Conservation (phyloP, 35 echinoderm and acorn worm genomes). For the Amphiura filiformis region DNA sequence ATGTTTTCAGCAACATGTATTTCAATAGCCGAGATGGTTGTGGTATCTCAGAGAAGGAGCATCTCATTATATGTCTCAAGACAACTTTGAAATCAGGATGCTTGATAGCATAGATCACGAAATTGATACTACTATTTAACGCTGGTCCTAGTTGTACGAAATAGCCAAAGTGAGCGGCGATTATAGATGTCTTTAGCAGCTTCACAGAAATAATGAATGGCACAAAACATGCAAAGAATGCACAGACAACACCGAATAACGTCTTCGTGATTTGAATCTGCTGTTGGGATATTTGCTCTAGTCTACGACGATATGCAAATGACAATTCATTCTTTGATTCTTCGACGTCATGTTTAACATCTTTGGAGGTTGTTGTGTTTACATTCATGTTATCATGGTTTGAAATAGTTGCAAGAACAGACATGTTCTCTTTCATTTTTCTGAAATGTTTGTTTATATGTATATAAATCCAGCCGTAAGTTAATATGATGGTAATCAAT, state of each 20-base stretch:
- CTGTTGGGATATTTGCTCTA: background rate
- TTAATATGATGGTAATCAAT: background rate
- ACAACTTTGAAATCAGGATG: slow-evolving; percentile 5
- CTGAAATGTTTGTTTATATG: background rate
- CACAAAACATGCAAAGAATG: background rate
- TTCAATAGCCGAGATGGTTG: background rate
- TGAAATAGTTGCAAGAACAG: background rate
- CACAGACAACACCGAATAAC: background rate
- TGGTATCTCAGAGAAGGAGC: background rate
- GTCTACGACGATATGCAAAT: background rate
- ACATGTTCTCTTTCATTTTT: background rate
- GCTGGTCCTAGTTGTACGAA: background rate
- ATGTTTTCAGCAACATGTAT: background rate
- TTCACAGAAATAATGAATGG: background rate
- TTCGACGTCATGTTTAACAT: too few relatives aligned
- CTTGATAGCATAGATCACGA: background rate
- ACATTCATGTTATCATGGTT: background rate
- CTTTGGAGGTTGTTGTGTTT: too few relatives aligned
- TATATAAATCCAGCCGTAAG: background rate
- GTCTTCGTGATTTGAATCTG: background rate
- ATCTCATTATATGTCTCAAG: background rate
- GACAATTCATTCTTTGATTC: background rate
- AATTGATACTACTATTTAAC: background rate
- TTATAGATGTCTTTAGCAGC: background rate
- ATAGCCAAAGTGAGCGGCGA: background rate